phyloP scores from a whole-genome alignment of 92 coral and sea anemone genomes.

The Phenganax stokvisi region DNA sequence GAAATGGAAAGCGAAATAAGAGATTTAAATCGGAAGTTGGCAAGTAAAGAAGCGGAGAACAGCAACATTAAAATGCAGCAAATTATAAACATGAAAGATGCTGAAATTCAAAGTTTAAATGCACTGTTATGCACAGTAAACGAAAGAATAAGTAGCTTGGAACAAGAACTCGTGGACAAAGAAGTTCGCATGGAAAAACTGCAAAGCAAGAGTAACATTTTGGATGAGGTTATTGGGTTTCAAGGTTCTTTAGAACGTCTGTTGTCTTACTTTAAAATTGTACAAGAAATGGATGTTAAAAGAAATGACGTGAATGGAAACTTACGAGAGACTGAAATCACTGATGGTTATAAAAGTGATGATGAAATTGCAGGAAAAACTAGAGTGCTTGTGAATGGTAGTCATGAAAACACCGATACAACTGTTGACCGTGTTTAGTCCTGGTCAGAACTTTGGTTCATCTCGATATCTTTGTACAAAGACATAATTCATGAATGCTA shows the following conservation, averaged over 20 bases:
- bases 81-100: slow-evolving; percentile 74
- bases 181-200: slow-evolving; percentile 62
- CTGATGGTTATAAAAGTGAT: slow-evolving; percentile 33
- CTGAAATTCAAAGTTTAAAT: slow-evolving; percentile 65
- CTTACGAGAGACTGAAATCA: slow-evolving; percentile 33
- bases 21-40: slow-evolving; percentile 59
- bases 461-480: background rate
- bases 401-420: background rate
- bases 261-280: slow-evolving; percentile 69
- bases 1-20: slow-evolving; percentile 75
- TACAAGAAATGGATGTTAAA: slow-evolving; percentile 61
- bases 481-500: too few relatives aligned
- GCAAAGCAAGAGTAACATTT: slow-evolving; percentile 73
- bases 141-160: slow-evolving; percentile 54
- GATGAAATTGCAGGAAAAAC: slow-evolving; percentile 13
- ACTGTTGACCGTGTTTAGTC: slow-evolving; percentile 30
- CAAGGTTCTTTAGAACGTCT: slow-evolving; percentile 81
- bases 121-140: slow-evolving; percentile 49
- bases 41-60: slow-evolving; percentile 70
- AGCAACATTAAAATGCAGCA: slow-evolving; percentile 78
- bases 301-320: slow-evolving; percentile 28
- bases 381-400: slow-evolving; percentile 31
- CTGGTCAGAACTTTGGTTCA: background rate
- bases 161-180: slow-evolving; percentile 57
- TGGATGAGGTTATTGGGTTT: slow-evolving; percentile 83